Base-by-base conservation (phyloP, 2,888 invertebrate genomes). In the Nemurella pictetii region DNA sequence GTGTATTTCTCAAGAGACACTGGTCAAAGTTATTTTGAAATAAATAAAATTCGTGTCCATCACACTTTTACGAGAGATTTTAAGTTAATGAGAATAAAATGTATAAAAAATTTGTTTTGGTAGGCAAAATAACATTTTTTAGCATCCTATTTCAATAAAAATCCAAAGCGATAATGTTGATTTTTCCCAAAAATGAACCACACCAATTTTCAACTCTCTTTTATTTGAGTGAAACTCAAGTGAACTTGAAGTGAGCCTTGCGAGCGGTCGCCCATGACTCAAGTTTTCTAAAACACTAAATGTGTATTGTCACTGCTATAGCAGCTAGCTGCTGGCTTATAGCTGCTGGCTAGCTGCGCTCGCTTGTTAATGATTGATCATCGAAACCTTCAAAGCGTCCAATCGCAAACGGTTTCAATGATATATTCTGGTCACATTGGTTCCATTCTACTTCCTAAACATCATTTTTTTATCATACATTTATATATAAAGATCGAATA, bases 391-490 rank as follows among this genome's bases (percentile, higher is more conserved):
- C 55, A 12, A 7, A 15, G 55, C 55, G n/a, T 7, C 55, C 9
- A 55, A 55, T 2, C 5, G 1, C 55, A 7, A 55, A 15, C 55
- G 55, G 20, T 55, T 15, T 55, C 55, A 7, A 55, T 55, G 9
- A 12, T 55, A 1, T 55, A 55, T 55, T 55, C 55, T 15, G 55
- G 9, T 55, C 55, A 55, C 55, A 55, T 55, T 20, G 5, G 55
- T 78, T 29, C 78, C n/a, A 78, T 78, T 29, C 78, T 78, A 29
- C 78, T 78, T 30, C 30, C 78, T 78, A 78, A 78, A 78, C 9
- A 78, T 78, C 4, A 5, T 78, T 29, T 30, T 30, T 78, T 78
- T 78, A n/a, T 30, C 27, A 30, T 30, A 78, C 29, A 30, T 26
- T 74, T 74, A n/a, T 74, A n/a, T n/a, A n/a, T n/a, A n/a, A n/a